A percentile compares a stretch with the other conserved stretches of the same genome.
Conservation (phyloP, 2,888 invertebrate genomes). For the Eilema caniola region DNA sequence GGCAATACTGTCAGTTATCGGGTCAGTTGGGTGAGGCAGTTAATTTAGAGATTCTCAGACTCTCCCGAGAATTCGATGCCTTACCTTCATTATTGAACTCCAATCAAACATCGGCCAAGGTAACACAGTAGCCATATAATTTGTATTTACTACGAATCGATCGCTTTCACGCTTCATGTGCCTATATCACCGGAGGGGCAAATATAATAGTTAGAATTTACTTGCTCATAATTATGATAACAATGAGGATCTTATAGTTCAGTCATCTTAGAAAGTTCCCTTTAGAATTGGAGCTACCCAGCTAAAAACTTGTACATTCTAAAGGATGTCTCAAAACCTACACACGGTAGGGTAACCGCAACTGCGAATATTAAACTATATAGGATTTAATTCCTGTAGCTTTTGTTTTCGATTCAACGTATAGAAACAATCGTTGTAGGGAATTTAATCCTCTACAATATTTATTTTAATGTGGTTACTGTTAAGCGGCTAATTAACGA, state of each 20-base stretch:
- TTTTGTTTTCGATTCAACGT: too few relatives aligned
- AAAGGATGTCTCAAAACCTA: too few relatives aligned
- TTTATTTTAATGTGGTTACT: too few relatives aligned
- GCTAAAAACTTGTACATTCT: too few relatives aligned
- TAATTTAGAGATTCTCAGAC: not conserved
- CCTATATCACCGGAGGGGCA: not conserved
- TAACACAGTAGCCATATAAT: not conserved
- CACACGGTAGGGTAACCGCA: too few relatives aligned
- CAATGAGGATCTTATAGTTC: not conserved
- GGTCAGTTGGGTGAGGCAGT: constrained; percentile 1
- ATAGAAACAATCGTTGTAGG: too few relatives aligned
- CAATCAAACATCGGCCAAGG: constrained; percentile 7
- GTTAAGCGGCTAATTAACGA: too few relatives aligned
- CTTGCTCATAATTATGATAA: not conserved
- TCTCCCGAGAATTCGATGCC: not conserved
- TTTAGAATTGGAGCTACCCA: too few relatives aligned
- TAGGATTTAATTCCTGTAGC: too few relatives aligned
- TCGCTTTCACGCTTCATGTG: not conserved
- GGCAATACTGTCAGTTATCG: not conserved
- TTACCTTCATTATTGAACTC: constrained; percentile 4
- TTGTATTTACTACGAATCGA: not conserved
- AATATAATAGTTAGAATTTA: not conserved
- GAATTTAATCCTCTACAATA: too few relatives aligned
- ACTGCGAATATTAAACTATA: too few relatives aligned
- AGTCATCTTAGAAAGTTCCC: not conserved